These are phyloP conservation scores for Drosophila histrio DNA, from an alignment of 2,888 invertebrate species.

Conservation along the genomic window DNA sequence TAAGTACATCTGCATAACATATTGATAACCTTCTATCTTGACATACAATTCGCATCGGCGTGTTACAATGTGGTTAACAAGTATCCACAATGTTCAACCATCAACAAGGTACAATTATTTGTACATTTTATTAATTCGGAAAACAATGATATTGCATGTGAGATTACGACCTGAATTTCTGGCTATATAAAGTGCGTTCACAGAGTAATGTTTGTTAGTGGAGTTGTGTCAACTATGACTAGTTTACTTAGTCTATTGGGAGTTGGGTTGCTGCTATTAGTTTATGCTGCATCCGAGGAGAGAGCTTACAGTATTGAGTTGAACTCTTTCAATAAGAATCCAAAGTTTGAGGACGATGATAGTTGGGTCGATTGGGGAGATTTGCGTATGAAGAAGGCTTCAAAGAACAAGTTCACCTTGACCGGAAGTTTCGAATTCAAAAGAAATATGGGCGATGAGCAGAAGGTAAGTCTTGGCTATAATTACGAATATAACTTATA, in stretches of 20 bases:
- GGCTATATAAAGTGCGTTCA: constrained; percentile 8
- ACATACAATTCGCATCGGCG: neutral
- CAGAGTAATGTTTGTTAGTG: constrained; percentile 2
- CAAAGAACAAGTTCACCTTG: constrained; percentile 66
- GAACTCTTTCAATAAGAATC: constrained; percentile 63
- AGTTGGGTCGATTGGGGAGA: constrained; percentile 76
- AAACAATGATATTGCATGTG: constrained; percentile 50
- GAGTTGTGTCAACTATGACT: constrained; percentile 34
- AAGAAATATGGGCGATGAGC: constrained; percentile 69
- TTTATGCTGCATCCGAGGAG: constrained; percentile 33
- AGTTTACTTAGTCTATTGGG: constrained; percentile 15
- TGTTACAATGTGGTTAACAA: constrained; percentile 12
- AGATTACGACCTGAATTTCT: constrained; percentile 4
- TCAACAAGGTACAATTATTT: constrained; percentile 6
- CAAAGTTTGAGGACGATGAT: constrained; percentile 53
- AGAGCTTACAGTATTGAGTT: constrained; percentile 69
- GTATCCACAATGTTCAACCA: constrained; percentile 16
- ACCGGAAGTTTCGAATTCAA: constrained; percentile 66
- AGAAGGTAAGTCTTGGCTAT: constrained; percentile 43
- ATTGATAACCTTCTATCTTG: neutral
- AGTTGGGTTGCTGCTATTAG: constrained; percentile 33
- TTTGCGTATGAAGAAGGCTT: constrained; percentile 68
- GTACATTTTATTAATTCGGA: neutral
- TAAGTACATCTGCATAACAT: neutral
- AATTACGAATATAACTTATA: neutral